Conservation (phyloP, 2,888 invertebrate genomes). For the Rhingia rostrata region DNA sequence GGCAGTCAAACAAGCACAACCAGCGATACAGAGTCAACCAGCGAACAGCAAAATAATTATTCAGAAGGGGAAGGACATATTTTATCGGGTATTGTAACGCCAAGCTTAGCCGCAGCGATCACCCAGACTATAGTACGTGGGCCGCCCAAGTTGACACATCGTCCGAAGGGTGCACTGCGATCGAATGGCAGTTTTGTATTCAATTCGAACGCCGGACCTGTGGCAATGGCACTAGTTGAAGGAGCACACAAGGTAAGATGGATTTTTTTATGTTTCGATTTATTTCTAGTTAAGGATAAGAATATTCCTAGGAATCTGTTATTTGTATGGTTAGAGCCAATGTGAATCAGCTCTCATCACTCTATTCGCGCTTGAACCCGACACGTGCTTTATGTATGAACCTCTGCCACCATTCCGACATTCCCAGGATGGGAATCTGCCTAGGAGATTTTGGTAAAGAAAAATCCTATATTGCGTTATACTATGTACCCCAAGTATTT, state of each 20-base stretch:
- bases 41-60: conserved; percentile 17
- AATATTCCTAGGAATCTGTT: too few species aligned
- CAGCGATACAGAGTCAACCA: not conserved
- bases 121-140: conserved; percentile 80
- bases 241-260: conserved; percentile 85
- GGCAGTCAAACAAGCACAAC: conserved; percentile 14
- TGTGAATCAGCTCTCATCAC: too few species aligned
- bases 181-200: conserved; percentile 82
- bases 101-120: conserved; percentile 78
- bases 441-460: too few species aligned
- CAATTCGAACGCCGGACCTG: conserved; percentile 85
- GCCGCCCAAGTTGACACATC: conserved; percentile 83
- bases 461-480: too few species aligned
- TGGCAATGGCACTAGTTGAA: conserved; percentile 85
- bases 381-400: too few species aligned
- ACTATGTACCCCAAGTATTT: too few species aligned
- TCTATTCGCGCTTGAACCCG: too few species aligned
- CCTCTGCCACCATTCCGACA: too few species aligned
- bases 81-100: conserved; percentile 81
- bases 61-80: conserved; percentile 79
- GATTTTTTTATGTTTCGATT: not conserved
- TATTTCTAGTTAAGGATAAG: too few species aligned
- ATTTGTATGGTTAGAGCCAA: too few species aligned
- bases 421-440: too few species aligned
- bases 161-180: conserved; percentile 83